Conservation (phyloP, 2,888 invertebrate species). For the Trimorus sp. region DNA sequence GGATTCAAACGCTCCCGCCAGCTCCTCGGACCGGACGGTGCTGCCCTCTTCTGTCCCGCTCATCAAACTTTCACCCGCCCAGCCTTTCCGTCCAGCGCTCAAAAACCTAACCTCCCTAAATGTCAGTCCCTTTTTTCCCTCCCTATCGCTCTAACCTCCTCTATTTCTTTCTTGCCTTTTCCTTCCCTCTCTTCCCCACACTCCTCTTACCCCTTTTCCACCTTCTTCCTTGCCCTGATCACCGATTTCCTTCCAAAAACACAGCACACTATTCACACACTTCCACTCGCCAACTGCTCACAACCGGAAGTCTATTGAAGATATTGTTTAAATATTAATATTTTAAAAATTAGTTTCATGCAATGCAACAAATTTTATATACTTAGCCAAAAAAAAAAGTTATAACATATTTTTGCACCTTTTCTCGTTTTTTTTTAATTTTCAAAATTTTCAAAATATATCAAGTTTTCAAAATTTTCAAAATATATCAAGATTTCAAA, state of each 20-base stretch:
- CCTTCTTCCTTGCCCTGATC: too few species aligned
- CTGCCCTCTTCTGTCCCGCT: neutral
- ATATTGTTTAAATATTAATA: too few species aligned
- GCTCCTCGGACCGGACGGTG: neutral
- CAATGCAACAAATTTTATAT: too few species aligned
- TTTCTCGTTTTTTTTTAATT: too few species aligned
- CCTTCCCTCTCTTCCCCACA: neutral
- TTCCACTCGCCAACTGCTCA: conserved; percentile 4
- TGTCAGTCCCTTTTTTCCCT: neutral
- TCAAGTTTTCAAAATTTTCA: too few species aligned
- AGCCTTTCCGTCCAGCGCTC: neutral
- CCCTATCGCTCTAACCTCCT: neutral
- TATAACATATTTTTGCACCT: too few species aligned
- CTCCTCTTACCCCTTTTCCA: neutral
- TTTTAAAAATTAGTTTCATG: too few species aligned
- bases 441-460: too few species aligned
- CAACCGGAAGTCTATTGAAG: neutral
- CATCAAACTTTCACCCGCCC: neutral
- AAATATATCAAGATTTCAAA: too few species aligned
- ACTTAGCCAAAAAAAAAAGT: too few species aligned
- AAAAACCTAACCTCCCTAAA: neutral
- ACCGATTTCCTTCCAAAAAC: too few species aligned
- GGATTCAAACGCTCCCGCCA: neutral
- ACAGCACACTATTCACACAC: neutral
- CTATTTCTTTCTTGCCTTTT: neutral